phyloP scores from a whole-genome alignment of 2,888 invertebrate species.

The Noctua fimbriata region DNA sequence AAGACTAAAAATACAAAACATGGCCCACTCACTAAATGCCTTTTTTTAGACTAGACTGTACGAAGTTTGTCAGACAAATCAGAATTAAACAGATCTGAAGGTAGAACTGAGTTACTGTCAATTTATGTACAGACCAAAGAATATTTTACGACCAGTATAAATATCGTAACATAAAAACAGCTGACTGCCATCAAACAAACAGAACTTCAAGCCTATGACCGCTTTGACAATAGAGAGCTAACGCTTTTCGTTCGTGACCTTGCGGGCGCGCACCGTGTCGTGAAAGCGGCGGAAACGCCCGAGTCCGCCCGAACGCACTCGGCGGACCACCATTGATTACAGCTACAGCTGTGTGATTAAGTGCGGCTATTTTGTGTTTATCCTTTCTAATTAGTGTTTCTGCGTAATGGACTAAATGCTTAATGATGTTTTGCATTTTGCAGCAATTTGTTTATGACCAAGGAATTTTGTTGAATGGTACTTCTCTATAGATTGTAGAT shows the following conservation, averaged over 20 bases:
- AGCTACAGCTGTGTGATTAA: conserved; percentile 43
- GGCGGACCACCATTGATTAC: conserved; percentile 62
- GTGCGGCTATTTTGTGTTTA: conserved; percentile 38
- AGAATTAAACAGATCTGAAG: too few relatives aligned
- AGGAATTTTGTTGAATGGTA: background rate
- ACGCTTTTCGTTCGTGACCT: conserved; percentile 64
- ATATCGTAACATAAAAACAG: conserved; percentile 24
- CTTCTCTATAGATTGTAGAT: background rate
- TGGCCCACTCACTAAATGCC: too few relatives aligned
- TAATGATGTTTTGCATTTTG: conserved; percentile 17
- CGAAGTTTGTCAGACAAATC: too few relatives aligned
- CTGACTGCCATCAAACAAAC: conserved; percentile 11
- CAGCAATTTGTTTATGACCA: conserved; percentile 11
- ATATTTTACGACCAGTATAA: background rate
- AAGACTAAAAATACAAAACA: too few relatives aligned
- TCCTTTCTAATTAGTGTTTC: conserved; percentile 45
- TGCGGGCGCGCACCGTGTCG: conserved; percentile 71
- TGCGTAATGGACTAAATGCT: background rate
- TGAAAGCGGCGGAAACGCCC: conserved; percentile 69
- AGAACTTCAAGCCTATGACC: conserved; percentile 36
- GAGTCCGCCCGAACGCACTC: conserved; percentile 58
- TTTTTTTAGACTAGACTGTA: too few relatives aligned
- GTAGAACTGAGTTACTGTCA: too few relatives aligned
- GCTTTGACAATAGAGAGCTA: conserved; percentile 61
- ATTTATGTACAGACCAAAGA: too few relatives aligned